Evolutionary conservation across 1,140 invertebrate species (phyloP), one percentile per base, ranked within the genome.

Genomic region (Ectropis grisescens): DNA sequence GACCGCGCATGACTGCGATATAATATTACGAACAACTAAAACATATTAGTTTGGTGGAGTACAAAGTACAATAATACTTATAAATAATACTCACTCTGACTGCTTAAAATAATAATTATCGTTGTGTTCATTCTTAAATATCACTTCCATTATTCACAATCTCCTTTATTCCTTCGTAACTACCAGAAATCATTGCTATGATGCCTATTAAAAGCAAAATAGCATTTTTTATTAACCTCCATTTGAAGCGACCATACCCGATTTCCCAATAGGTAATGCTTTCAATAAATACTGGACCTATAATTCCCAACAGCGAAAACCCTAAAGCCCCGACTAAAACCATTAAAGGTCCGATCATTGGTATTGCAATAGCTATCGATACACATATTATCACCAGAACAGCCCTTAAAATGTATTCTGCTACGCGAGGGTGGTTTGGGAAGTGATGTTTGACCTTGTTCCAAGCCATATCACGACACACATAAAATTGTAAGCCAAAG

Each of bases 401-500:
- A 5, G 87, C 87, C 47, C 95, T 87, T 53, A 96, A 82, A 13
- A 89, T 58, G 64, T 93, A 95, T 66, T 97, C 93, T 1, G 88
- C 86, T 6, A 93, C 39, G 0, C 80, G 47, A n/a, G 88, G 86
- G n/a, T 85, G 85, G 47, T 90, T 90, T 5, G 82, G 79, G 60
- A 87, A 93, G 34, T 82, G 85, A 1, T 91, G 86, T 58, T 93
- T 93, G 19, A 93, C 82, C 16, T 70, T 80, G 57, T 86, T 87
- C 91, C 91, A 93, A 24, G 84, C 87, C 40, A 93, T 94, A 58
- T 93, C 92, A 11, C 93, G 75, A 60, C 96, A 96, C 1, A 99
- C 96, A 72, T 94, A 99, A 61, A 98, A 95, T 79, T 99, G 97
- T 23, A 99, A 86, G n/a, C 93, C 94, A 70, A 96, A 98, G 0